Conservation (phyloP, 2,888 invertebrate genomes). For the Branchinecta sandiegonensis region DNA sequence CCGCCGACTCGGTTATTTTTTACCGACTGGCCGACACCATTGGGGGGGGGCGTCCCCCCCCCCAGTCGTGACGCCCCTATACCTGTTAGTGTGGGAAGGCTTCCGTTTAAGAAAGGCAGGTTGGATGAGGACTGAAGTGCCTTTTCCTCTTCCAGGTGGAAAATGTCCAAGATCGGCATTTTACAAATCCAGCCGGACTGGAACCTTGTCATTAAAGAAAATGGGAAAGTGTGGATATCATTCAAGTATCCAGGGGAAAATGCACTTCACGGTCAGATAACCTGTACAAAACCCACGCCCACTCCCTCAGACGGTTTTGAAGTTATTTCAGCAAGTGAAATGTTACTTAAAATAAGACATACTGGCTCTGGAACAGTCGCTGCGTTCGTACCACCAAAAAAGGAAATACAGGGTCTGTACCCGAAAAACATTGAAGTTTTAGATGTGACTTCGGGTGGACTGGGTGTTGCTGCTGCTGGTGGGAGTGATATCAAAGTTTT, state of each 20-base stretch:
- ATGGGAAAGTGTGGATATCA: slow-evolving; percentile 40
- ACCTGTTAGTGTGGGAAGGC: too few relatives aligned
- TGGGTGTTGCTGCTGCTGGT: slow-evolving; percentile 47
- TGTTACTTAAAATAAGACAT: background rate
- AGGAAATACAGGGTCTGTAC: background rate
- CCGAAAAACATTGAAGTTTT: slow-evolving; percentile 38
- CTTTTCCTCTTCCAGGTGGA: slow-evolving; percentile 2
- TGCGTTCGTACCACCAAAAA: background rate
- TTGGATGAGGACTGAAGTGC: too few relatives aligned
- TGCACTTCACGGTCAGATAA: slow-evolving; percentile 36
- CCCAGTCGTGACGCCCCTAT: too few relatives aligned
- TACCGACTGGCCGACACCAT: too few relatives aligned
- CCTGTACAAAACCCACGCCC: slow-evolving; percentile 22
- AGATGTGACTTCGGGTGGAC: slow-evolving; percentile 45
- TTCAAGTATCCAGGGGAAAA: slow-evolving; percentile 37
- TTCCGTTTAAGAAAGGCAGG: too few relatives aligned
- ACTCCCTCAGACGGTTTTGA: background rate
- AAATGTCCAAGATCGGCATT: slow-evolving; percentile 11
- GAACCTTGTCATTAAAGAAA: slow-evolving; percentile 27
- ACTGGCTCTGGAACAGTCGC: background rate
- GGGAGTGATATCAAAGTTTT: slow-evolving; percentile 46
- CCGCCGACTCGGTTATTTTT: too few relatives aligned
- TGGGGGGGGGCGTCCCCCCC: too few relatives aligned
- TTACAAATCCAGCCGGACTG: slow-evolving; percentile 5
- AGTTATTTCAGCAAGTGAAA: slow-evolving; percentile 1